These are phyloP conservation scores for Apamea sordens DNA, from an alignment of 2,888 invertebrate species.

Conservation along the genomic window DNA sequence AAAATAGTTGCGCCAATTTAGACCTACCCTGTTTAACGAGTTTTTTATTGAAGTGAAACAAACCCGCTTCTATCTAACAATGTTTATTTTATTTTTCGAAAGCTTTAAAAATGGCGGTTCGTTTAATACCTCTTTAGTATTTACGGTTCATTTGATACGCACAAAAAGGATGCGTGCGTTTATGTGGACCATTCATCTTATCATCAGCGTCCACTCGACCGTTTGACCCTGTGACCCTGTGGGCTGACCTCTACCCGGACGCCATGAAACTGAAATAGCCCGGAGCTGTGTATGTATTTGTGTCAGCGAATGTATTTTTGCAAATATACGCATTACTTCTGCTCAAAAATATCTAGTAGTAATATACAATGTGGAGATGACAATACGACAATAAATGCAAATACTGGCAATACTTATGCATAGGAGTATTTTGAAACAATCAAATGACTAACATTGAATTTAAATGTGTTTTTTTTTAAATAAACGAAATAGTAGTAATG, in stretches of 20 bases:
- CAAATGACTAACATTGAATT: background rate
- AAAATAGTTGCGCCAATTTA: slow-evolving; percentile 29
- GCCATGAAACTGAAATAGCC: slow-evolving; percentile 25
- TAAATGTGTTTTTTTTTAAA: background rate
- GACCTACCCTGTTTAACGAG: slow-evolving; percentile 2
- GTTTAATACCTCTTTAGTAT: slow-evolving; percentile 18
- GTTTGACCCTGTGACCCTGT: slow-evolving; percentile 36
- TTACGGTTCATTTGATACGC: background rate
- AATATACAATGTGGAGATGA: background rate
- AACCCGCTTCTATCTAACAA: background rate
- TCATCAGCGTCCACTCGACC: slow-evolving; percentile 45
- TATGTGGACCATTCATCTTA: slow-evolving; percentile 47
- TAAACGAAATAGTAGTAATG: background rate
- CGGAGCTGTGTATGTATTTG: background rate
- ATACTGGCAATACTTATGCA: background rate
- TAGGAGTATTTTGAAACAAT: background rate
- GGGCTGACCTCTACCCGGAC: slow-evolving; percentile 27
- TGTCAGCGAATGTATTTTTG: slow-evolving; percentile 12
- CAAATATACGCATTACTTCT: background rate
- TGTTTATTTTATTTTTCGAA: slow-evolving; percentile 13
- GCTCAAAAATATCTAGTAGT: background rate
- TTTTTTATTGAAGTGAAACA: slow-evolving; percentile 29
- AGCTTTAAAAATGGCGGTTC: background rate
- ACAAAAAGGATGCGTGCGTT: slow-evolving; percentile 26
- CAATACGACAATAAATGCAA: background rate